Evolutionary conservation across 2,888 invertebrate genomes (phyloP).

Genomic region (Beris morrisii): DNA sequence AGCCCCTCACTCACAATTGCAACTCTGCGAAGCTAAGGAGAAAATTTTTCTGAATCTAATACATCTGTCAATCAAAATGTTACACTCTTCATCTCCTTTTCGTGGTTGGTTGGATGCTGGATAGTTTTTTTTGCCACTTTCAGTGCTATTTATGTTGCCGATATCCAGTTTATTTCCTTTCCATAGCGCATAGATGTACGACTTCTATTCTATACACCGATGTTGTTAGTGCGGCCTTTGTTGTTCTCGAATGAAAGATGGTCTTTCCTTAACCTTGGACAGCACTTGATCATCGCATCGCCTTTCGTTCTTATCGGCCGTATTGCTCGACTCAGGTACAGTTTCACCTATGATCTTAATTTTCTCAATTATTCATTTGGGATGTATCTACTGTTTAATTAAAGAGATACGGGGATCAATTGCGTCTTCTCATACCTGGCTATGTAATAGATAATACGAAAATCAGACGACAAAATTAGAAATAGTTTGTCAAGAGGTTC

Average conservation of each 20-base stretch:
- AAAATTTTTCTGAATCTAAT: slow-evolving; percentile 39
- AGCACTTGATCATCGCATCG: background rate
- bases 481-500: too few relatives aligned
- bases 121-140: slow-evolving; percentile 12
- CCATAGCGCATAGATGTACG: background rate
- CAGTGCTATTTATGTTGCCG: background rate
- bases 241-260: slow-evolving; percentile 34
- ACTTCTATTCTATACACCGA: background rate
- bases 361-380: too few relatives aligned
- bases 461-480: too few relatives aligned
- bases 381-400: too few relatives aligned
- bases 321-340: too few relatives aligned
- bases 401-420: too few relatives aligned
- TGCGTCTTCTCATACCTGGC: too few relatives aligned
- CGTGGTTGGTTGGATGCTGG: background rate
- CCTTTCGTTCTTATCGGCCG: too few relatives aligned
- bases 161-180: slow-evolving; percentile 12
- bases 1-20: slow-evolving; percentile 26
- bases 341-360: too few relatives aligned
- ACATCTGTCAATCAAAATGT: slow-evolving; percentile 41
- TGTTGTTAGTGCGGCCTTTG: slow-evolving; percentile 23
- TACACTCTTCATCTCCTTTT: slow-evolving; percentile 40
- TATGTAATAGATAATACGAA: too few relatives aligned
- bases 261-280: slow-evolving; percentile 31
- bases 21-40: slow-evolving; percentile 34